Base-by-base conservation (phyloP, 2,797 vertebrate genomes). In the Aplochiton taeniatus region DNA sequence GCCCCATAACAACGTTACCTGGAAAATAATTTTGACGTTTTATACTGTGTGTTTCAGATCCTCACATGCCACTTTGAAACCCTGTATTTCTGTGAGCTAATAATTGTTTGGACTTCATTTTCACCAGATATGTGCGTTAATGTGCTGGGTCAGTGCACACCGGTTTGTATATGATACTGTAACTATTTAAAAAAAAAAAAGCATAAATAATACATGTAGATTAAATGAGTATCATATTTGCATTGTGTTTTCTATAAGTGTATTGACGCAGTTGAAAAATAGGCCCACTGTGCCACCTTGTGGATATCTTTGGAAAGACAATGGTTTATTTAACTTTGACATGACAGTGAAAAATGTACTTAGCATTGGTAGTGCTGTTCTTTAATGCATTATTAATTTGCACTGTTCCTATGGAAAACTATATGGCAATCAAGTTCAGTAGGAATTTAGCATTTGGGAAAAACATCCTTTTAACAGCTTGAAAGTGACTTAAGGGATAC, bases 321-420 rank as follows among this genome's bases (percentile, higher is more conserved):
- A 31, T 6, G 31, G 31, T 31, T 31, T 31, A 58, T 74, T 71
- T 69, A 48, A 51, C 61, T 61, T 67, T 75, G 70, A 78, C 72
- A 79, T 79, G 69, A 81, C 73, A 77, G 66, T 76, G 66, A 71
- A 49, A 66, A 77, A 80, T 18, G 19, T 45, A 52, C 47, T 18
- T 49, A 55, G 31, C 2, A 31, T 31, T 31, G 31, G 31, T 31
- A 31, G 31, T 31, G 31, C 31, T 31, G 6, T 31, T 31, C 31
- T 31, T 3, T 3, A 31, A 31, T 31, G 31, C 31, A 31, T 31
- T 31, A 31, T 31, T 31, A 31, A 31, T 31, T 31, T 31, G 31
- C 6, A 31, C 31, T 31, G 31, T 6, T 60, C 11, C 1, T 56
- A 61, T 58, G 16, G 60, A 55, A 54, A 48, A 50, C 11, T 50